Conservation (phyloP, 2,888 invertebrate genomes). For the Trissolcus japonicus region DNA sequence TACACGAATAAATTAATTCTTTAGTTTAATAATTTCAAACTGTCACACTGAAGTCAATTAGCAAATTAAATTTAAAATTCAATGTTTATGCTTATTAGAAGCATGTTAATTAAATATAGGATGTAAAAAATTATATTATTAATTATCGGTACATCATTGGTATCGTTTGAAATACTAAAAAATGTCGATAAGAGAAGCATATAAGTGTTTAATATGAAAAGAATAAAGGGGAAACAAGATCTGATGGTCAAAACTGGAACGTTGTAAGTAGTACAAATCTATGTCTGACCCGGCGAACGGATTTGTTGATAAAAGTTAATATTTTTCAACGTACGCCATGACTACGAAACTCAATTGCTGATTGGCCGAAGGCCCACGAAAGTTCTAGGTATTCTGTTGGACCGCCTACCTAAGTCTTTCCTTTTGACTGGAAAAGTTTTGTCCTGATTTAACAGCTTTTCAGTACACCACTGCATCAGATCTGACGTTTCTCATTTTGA, state of each 20-base stretch:
- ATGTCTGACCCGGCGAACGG: slow-evolving; percentile 54
- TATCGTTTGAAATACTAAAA: too few relatives aligned
- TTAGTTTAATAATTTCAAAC: too few relatives aligned
- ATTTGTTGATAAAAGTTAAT: slow-evolving; percentile 64
- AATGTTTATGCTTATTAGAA: too few relatives aligned
- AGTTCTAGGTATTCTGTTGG: slow-evolving; percentile 71
- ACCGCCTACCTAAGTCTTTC: slow-evolving; percentile 68
- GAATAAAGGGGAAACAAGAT: neutral
- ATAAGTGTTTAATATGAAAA: too few relatives aligned
- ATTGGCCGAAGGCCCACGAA: slow-evolving; percentile 72
- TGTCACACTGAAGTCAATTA: too few relatives aligned
- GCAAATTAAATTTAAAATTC: too few relatives aligned
- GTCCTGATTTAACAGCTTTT: slow-evolving; percentile 60
- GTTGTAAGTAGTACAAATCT: slow-evolving; percentile 62
- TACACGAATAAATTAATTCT: too few relatives aligned
- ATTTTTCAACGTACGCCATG: slow-evolving; percentile 59
- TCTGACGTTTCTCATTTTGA: slow-evolving; percentile 35
- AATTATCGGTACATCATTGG: too few relatives aligned
- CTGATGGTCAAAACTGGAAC: slow-evolving; percentile 57
- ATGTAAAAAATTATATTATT: too few relatives aligned
- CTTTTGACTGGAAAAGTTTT: slow-evolving; percentile 68
- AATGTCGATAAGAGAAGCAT: too few relatives aligned
- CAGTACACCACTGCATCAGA: slow-evolving; percentile 35
- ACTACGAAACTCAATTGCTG: slow-evolving; percentile 50
- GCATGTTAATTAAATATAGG: too few relatives aligned